Evolutionary conservation across 2,888 invertebrate species (phyloP), one percentile per base, ranked within the genome.

Genomic region (Himalopsyche tibetana): DNA sequence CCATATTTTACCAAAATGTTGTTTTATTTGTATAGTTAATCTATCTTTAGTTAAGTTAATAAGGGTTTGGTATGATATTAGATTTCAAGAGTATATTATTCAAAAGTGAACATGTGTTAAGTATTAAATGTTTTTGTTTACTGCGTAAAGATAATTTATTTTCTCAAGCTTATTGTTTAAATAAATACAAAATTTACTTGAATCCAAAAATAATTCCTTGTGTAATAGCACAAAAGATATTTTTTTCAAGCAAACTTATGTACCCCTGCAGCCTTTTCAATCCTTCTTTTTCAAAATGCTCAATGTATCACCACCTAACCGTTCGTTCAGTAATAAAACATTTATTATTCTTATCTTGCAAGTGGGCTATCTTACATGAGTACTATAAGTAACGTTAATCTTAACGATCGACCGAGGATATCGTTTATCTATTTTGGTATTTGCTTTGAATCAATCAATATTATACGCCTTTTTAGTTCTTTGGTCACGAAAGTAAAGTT

Each of bases 281-380:
- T 2, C 4, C 51, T 15, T 15, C 15, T 5, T 28, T 36, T 74
- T 74, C 12, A 74, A 74, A 74, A 74, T 74, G 28, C 36, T 82
- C 84, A 82, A 45, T 86, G 84, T 81, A 86, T 86, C 86, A 82
- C 82, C 74, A 83, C 83, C 83, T 40, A 74, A 36, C 84, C 80
- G 80, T 82, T 86, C 79, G 40, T 45, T 83, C 28, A 80, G 82
- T 69, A 84, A 86, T 86, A 86, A 84, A 86, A 86, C 86, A 84
- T 86, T 86, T 86, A 86, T 84, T 86, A 84, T 86, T 84, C 84
- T 86, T 84, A 84, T 84, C 80, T 74, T 15, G 11, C 36, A 55
- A 82, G 82, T 80, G 38, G 74, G 12, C 74, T 74, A 74, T 15
- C 74, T 74, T 38, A 74, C 38, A 74, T 38, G 15, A 36, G 36